Percentiles rank a stretch among this genome's conserved stretches.
Evolutionary conservation across 2,113 vertebrate species (phyloP).

Genomic region (Myocastor coypus): DNA sequence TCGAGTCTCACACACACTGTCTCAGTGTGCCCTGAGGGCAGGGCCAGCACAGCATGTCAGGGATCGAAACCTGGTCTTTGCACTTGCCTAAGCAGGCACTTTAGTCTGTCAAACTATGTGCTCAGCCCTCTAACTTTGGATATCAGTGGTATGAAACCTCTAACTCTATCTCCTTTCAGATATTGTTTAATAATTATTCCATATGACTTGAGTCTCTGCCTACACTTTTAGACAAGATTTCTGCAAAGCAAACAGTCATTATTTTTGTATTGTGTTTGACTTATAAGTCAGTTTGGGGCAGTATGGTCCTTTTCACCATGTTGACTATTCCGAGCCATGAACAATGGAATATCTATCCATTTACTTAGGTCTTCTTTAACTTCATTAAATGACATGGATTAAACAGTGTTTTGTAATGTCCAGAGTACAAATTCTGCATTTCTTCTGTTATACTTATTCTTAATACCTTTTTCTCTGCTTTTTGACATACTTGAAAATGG

Average conservation of each 20-base stretch:
- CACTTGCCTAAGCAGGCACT: no score
- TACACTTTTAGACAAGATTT: constrained; percentile 15
- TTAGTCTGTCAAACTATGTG: no score
- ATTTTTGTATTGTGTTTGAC: neutral
- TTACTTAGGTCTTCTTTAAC: neutral
- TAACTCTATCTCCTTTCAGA: neutral
- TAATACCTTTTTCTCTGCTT: neutral
- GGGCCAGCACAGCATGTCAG: no score
- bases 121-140: neutral
- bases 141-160: neutral
- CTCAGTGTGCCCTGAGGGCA: no score
- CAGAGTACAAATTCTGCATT: neutral
- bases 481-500: neutral
- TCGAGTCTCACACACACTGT: no score
- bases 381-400: neutral
- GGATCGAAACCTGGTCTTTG: no score
- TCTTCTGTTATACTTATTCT: neutral
- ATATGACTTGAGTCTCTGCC: neutral
- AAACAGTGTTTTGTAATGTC: constrained; percentile 10
- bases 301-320: neutral
- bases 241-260: neutral
- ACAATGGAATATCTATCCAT: neutral
- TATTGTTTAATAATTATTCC: neutral
- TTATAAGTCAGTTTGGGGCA: neutral
- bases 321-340: neutral